Conservation (phyloP, 1,140 invertebrate genomes). For the Lepidurus couesii region DNA sequence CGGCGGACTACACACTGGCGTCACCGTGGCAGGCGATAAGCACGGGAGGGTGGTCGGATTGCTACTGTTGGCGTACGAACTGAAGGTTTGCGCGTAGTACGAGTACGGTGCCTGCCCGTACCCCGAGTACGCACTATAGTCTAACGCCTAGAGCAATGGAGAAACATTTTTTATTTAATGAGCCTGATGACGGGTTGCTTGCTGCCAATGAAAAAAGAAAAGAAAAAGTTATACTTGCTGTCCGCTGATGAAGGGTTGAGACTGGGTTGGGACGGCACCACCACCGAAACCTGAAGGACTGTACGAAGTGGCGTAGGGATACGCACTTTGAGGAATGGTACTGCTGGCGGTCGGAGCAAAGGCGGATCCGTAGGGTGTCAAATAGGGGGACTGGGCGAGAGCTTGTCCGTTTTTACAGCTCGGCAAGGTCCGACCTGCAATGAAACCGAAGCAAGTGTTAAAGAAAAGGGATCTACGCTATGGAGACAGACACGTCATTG, state of each 20-base stretch:
- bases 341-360: slow-evolving; percentile 30
- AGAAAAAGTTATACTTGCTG: slow-evolving; percentile 35
- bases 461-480: too few relatives aligned
- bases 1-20: slow-evolving; percentile 11
- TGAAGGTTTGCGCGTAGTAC: slow-evolving; percentile 39
- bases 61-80: slow-evolving; percentile 34
- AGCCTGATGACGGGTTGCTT: background rate
- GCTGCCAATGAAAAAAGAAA: too few relatives aligned
- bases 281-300: slow-evolving; percentile 12
- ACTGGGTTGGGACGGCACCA: slow-evolving; percentile 36
- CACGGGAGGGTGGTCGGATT: slow-evolving; percentile 26
- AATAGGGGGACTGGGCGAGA: slow-evolving; percentile 39
- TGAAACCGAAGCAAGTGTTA: background rate
- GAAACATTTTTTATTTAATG: background rate
- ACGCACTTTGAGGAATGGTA: slow-evolving; percentile 36
- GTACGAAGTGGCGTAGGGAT: slow-evolving; percentile 36
- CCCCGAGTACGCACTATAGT: slow-evolving; percentile 38
- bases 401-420: slow-evolving; percentile 22
- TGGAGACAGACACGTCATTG: background rate
- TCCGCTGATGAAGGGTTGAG: slow-evolving; percentile 36
- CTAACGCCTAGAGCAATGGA: slow-evolving; percentile 35
- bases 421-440: background rate
- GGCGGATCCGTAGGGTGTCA: slow-evolving; percentile 41
- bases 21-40: slow-evolving; percentile 24
- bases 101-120: slow-evolving; percentile 40